phyloP scores from a whole-genome alignment of 2,797 vertebrate genomes.

The Atherinosoma microstoma region DNA sequence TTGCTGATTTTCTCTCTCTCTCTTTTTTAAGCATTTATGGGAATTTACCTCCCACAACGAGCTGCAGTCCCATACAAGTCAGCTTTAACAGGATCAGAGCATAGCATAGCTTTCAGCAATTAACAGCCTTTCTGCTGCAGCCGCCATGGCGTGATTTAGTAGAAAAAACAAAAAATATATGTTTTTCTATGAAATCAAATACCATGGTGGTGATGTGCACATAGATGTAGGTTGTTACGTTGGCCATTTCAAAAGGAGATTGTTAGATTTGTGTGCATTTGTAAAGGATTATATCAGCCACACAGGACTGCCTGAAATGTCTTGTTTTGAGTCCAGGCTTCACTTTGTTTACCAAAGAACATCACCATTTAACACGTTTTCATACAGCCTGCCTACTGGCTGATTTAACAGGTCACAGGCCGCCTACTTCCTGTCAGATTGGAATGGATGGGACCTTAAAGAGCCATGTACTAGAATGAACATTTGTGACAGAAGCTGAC shows the following conservation, averaged over 20 bases:
- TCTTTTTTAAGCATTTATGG: slow-evolving; percentile 15
- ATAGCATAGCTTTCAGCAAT: slow-evolving; percentile 28
- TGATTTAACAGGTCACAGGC: not conserved
- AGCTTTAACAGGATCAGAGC: slow-evolving; percentile 35
- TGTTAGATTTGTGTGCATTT: not conserved
- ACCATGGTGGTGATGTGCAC: not conserved
- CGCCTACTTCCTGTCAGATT: too few relatives aligned
- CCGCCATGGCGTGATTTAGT: slow-evolving; percentile 12
- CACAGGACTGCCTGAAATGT: not conserved
- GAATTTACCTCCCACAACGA: slow-evolving; percentile 41
- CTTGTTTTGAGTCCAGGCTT: not conserved
- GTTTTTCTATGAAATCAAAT: not conserved
- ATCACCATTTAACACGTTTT: not conserved
- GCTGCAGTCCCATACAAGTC: slow-evolving; percentile 49
- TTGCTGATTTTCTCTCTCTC: slow-evolving; percentile 22
- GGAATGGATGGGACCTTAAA: too few relatives aligned
- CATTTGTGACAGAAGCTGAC: too few relatives aligned
- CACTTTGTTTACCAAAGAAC: not conserved
- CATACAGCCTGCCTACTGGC: not conserved
- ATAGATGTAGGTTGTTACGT: not conserved
- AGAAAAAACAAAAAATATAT: not conserved
- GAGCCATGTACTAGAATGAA: too few relatives aligned
- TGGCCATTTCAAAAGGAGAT: not conserved
- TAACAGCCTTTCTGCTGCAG: slow-evolving; percentile 36
- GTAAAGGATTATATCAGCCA: not conserved